Conservation (phyloP, 2,888 invertebrate species). For the Drosophila helvetica region DNA sequence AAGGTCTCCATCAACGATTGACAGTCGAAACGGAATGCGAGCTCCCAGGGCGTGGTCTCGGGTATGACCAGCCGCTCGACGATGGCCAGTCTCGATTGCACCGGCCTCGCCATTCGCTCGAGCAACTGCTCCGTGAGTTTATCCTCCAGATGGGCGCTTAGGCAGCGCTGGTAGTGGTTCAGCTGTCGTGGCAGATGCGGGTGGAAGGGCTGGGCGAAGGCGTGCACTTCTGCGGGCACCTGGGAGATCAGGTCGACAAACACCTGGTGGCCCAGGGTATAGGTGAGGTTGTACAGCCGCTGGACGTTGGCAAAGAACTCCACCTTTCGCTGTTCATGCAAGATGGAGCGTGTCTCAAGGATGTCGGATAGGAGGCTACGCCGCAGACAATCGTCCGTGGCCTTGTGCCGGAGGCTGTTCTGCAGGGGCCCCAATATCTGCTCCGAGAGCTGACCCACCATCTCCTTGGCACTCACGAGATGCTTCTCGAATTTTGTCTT, state of each 20-base stretch:
- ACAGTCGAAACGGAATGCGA: constrained; percentile 95
- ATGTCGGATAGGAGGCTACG: constrained; percentile 90
- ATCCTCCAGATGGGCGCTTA: constrained; percentile 94
- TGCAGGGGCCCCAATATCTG: constrained; percentile 88
- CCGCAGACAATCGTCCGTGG: constrained; percentile 86
- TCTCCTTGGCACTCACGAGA: constrained; percentile 94
- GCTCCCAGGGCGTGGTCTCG: constrained; percentile 86
- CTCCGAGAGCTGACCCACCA: constrained; percentile 88
- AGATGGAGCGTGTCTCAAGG: constrained; percentile 87
- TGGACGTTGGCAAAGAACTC: constrained; percentile 97
- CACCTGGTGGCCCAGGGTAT: constrained; percentile 94
- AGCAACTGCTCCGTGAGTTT: constrained; percentile 93
- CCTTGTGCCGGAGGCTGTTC: constrained; percentile 85
- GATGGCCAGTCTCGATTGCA: constrained; percentile 94
- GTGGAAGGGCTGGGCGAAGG: constrained; percentile 94
- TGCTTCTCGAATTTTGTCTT: constrained; percentile 99
- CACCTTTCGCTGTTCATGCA: constrained; percentile 91
- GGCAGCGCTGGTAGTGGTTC: constrained; percentile 96
- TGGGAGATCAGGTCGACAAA: constrained; percentile 97
- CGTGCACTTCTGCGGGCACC: constrained; percentile 93
- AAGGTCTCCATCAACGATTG: constrained; percentile 98
- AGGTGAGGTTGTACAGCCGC: constrained; percentile 96
- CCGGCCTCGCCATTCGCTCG: constrained; percentile 92
- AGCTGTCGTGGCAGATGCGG: constrained; percentile 90
- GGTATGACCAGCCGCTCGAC: constrained; percentile 89